Evolutionary conservation across 2,888 invertebrate species (phyloP).

Genomic region (Dasypolia templi): DNA sequence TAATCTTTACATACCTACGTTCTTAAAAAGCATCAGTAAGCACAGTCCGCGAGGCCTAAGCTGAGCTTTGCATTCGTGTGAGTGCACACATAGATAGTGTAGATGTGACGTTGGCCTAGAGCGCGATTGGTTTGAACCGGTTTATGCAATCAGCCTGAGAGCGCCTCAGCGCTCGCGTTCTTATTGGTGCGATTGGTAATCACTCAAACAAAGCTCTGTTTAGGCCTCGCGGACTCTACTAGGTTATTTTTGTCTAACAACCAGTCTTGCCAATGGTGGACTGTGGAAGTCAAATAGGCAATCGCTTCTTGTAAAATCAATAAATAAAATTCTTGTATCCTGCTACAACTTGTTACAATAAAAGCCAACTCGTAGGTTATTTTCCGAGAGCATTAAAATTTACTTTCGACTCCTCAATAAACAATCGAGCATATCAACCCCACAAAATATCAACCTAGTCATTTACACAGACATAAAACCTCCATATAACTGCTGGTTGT

Average conservation of each 20-base stretch:
- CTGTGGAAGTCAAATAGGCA: background rate
- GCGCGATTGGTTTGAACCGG: no score
- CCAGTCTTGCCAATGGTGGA: background rate
- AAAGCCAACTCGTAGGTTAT: background rate
- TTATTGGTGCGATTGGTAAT: no score
- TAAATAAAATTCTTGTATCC: background rate
- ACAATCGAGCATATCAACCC: background rate
- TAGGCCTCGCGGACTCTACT: no score
- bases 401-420: background rate
- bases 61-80: no score
- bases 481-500: conserved; percentile 29
- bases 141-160: no score
- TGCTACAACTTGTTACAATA: no score
- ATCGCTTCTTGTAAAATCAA: background rate
- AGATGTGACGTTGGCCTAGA: no score
- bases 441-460: conserved; percentile 10
- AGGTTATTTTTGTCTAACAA: background rate
- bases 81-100: no score
- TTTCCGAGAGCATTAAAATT: background rate
- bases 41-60: no score
- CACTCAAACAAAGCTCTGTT: no score
- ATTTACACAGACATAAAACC: conserved; percentile 50
- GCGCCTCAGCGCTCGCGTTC: no score
- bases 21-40: background rate
- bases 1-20: conserved; percentile 9